Evolutionary conservation across 2,888 invertebrate species (phyloP).

Genomic region (Polia nebulosa): DNA sequence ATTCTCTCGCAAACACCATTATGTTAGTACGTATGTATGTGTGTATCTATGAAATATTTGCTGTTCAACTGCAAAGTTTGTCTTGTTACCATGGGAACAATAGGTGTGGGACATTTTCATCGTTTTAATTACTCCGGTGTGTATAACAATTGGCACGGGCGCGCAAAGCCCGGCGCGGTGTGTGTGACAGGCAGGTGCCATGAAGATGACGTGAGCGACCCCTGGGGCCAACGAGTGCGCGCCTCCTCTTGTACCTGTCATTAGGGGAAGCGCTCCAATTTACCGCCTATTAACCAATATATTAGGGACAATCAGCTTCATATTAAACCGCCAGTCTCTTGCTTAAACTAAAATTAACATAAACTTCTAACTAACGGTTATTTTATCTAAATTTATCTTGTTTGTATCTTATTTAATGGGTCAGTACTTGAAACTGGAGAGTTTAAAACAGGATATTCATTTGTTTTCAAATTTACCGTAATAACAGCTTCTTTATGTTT

Average conservation of each 20-base stretch:
- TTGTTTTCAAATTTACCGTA: slow-evolving; percentile 47
- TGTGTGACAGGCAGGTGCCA: slow-evolving; percentile 69
- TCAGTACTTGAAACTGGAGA: slow-evolving; percentile 21
- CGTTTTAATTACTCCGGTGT: slow-evolving; percentile 66
- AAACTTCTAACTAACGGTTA: slow-evolving; percentile 17
- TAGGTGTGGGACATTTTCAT: slow-evolving; percentile 53
- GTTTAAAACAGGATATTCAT: slow-evolving; percentile 31
- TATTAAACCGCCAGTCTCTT: slow-evolving; percentile 7
- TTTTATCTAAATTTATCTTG: slow-evolving; percentile 28
- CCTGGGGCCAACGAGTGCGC: slow-evolving; percentile 62
- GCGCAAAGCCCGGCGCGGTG: slow-evolving; percentile 46
- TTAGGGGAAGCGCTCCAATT: slow-evolving; percentile 49
- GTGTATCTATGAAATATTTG: slow-evolving; percentile 64
- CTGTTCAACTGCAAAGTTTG: slow-evolving; percentile 59
- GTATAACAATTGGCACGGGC: slow-evolving; percentile 56
- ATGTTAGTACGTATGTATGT: slow-evolving; percentile 32
- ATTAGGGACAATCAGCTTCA: slow-evolving; percentile 34
- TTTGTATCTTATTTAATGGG: slow-evolving; percentile 28
- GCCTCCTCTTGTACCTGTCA: slow-evolving; percentile 58
- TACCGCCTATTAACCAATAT: slow-evolving; percentile 52
- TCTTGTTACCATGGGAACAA: slow-evolving; percentile 47
- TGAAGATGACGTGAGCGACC: slow-evolving; percentile 64
- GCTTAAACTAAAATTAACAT: slow-evolving; percentile 10
- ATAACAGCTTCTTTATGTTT: slow-evolving; percentile 50
- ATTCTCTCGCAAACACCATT: slow-evolving; percentile 52